phyloP scores from a whole-genome alignment of 2,113 vertebrate species.

The Lipotes vexillifer region DNA sequence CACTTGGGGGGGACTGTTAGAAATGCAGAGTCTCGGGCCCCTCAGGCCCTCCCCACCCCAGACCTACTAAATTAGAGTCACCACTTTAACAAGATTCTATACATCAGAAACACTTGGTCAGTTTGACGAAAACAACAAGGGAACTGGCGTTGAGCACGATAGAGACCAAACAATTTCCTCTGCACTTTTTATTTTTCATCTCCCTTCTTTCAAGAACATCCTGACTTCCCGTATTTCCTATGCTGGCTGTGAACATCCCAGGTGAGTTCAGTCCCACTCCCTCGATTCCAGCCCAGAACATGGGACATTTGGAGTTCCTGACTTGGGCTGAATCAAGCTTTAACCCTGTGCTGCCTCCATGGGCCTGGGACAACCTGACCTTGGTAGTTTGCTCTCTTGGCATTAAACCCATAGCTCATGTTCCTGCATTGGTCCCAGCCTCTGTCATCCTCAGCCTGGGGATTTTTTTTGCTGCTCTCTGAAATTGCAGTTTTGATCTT shows the following conservation, averaged over 20 bases:
- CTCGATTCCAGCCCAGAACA: not conserved
- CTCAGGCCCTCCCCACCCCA: not conserved
- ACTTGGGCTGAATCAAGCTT: not conserved
- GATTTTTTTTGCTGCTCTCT: not conserved
- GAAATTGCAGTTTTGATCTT: not conserved
- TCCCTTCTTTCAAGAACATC: not conserved
- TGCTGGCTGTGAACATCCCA: not conserved
- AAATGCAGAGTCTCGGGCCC: not conserved
- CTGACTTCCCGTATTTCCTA: not conserved
- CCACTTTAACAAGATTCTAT: not conserved
- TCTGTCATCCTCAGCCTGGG: not conserved
- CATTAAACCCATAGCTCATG: not conserved
- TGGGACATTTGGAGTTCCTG: accelerated
- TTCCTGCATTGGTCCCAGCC: not conserved
- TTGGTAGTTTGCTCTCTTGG: not conserved
- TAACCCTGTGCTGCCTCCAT: not conserved
- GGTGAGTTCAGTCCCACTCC: not conserved
- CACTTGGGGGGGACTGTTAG: not conserved
- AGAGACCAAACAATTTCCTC: not conserved
- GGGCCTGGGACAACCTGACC: not conserved
- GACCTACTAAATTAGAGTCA: not conserved
- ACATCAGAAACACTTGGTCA: not conserved
- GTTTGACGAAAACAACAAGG: not conserved
- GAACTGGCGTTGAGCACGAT: not conserved
- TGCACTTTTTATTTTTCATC: not conserved